Base-by-base conservation (phyloP, 1,140 invertebrate genomes). In the Diorhabda elongata region DNA sequence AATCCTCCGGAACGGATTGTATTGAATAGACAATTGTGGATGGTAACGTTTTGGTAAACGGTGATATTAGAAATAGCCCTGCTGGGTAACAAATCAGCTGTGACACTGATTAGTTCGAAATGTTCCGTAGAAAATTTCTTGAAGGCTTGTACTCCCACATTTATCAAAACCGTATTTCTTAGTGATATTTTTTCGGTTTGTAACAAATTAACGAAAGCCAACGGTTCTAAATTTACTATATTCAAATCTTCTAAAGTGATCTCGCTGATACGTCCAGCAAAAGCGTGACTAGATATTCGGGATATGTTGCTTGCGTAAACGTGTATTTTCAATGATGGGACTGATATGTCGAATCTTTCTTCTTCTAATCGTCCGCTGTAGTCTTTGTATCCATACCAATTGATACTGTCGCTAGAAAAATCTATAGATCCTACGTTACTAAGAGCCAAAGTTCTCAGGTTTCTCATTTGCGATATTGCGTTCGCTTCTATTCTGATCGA, bases 61-160 rank as follows among this genome's bases (percentile, higher is more conserved):
- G 88, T 87, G 47, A 93, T 80, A 65, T 92, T 91, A 58, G 90
- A 90, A 77, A 93, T 85, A 61, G 88, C 86, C 58, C 90, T 85
- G 66, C 90, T 92, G 2, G 90, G 90, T 58, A 90, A 68, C 44
- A 78, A 77, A 3, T 82, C 76, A 47, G 91, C 84, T 3, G 76
- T 79, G 11, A 82, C 81, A 68, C 82, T 80, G 2, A 83, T 83
- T 44, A 92, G 82, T 44, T 86, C 80, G 71, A 92, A 82, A 70
- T 86, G 87, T 44, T 85, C 82, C 0, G 90, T 86, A 44, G 87
- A 85, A 76, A 94, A 92, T 78, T 92, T 91, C 69, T 92, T 93
- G 73, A 93, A 92, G 2, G 90, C 87, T 77, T 92, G 90, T 42
- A 86, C 84, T 72, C 91, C 87, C 11, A 92, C 83, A 5, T 81